Evolutionary conservation across 2,113 vertebrate species (phyloP), one percentile per base, ranked within the genome.

Genomic region (Glareola pratincola): DNA sequence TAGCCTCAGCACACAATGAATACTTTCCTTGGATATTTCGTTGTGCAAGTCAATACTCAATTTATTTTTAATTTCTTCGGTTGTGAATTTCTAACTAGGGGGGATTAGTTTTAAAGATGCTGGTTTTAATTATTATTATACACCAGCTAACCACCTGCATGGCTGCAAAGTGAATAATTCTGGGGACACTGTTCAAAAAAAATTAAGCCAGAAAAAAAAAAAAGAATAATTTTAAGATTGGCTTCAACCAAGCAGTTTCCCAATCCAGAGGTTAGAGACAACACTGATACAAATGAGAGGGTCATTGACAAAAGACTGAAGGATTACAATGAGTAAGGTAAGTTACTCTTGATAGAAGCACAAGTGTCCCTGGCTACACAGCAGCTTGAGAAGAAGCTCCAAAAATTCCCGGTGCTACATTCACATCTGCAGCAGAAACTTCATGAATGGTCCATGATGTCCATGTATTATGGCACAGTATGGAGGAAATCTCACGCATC

Each of bases 41-140:
- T 13, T 76, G 53, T 53, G n/a, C 34, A 81, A 91, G 85, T 94
- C 92, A 89, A 78, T 81, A 78, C 14, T 64, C 68, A 62, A 93
- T 84, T 83, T 91, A 79, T 68, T 94, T 32, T 59, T 2, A 69
- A 67, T 71, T 88, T 88, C 32, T 86, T 83, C 54, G 47, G 59
- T 83, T 57, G 39, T 4, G 1, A 69, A 51, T 76, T 57, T 81
- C 41, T 73, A 92, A 80, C 41, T 13, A 21, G 53, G 9, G 9
- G n/a, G 26, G 51, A 56, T 51, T 76, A 69, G 22, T 68, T 92
- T 85, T 37, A 66, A 79, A 88, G 15, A 13, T 19, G 24, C 13
- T 43, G 29, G 63, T 29, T 79, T 72, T 94, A 74, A 73, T 71
- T 90, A 30, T 39, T 71, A 62, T 50, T 74, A 53, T 93, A 81